Evolutionary conservation across 2,797 vertebrate genomes (phyloP), one percentile per base, ranked within the genome.

Genomic region (Pempheris klunzingeri): DNA sequence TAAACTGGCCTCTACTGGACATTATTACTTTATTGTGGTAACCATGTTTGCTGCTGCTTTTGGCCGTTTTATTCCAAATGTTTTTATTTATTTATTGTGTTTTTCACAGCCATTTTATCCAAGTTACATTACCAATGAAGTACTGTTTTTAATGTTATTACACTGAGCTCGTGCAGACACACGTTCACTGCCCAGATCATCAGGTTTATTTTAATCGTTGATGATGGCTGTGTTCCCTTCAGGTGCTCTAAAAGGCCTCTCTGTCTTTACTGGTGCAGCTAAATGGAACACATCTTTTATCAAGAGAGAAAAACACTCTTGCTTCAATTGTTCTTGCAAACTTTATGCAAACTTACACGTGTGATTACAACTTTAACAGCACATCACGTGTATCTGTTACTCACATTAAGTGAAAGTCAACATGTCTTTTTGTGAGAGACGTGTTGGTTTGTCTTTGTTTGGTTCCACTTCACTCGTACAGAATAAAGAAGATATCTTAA

Each of bases 31-130:
- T 12, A 17, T 50, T 26, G 11, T 43, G 14, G 24, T 55, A 1
- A 53, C 14, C 4, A 1, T 30, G n/a, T 49, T 34, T 20, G 18
- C 68, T 59, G 64, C 57, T 60, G 38, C 44, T 61, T 72, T 9
- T 7, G 3, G 64, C 30, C 6, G 0, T 20, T 68, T 52, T 66
- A 32, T 32, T 59, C 5, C 26, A 7, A 39, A 36, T 53, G 1
- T 61, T 72, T 68, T 54, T 47, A 65, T 78, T 71, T 78, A 81
- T 79, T 83, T 77, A 78, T 76, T 72, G 17, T 58, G 0, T 59
- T 53, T 44, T 72, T 74, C 63, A 38, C 60, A 58, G 50, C 38
- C 62, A 46, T 63, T 80, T 82, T 50, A 69, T 80, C 44, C 71
- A 65, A 46, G 58, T 59, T 64, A 39, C 58, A 63, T 81, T 82